A percentile compares a stretch with the other conserved stretches of the same genome.
Evolutionary conservation across 2,797 vertebrate genomes (phyloP).

Genomic region (Amblyopsis hoosieri): DNA sequence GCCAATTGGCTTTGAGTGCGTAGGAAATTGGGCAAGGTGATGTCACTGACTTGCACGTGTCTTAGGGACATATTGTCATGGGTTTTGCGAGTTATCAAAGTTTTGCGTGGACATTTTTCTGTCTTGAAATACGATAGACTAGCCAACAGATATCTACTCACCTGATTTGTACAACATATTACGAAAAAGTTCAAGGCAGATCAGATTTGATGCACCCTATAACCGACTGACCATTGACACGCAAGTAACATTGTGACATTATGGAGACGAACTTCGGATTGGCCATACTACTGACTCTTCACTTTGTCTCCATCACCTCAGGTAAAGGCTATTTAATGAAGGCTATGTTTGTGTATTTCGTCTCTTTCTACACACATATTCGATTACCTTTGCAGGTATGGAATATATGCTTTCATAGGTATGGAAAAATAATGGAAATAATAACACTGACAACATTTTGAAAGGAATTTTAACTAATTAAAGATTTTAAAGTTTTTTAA

Average conservation of each 20-base stretch:
- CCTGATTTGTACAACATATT: slow-evolving; percentile 1
- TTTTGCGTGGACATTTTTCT: slow-evolving; percentile 50
- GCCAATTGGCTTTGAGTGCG: slow-evolving; percentile 8
- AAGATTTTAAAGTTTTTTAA: no score
- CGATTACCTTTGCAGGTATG: slow-evolving; percentile 36
- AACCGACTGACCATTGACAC: slow-evolving; percentile 27
- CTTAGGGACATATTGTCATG: slow-evolving; percentile 43
- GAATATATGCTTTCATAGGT: no score
- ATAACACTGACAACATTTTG: no score
- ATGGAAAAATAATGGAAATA: no score
- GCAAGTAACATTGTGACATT: slow-evolving; percentile 30
- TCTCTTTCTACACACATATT: neutral
- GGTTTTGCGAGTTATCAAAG: slow-evolving; percentile 57
- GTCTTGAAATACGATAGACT: slow-evolving; percentile 30
- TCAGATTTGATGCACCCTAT: slow-evolving; percentile 14
- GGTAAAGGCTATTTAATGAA: slow-evolving; percentile 48
- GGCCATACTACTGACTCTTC: slow-evolving; percentile 54
- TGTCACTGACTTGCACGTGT: slow-evolving; percentile 58
- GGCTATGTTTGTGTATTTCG: neutral
- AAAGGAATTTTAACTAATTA: no score
- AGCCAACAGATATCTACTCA: neutral
- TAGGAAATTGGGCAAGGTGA: slow-evolving; percentile 52
- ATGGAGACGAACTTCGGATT: slow-evolving; percentile 71
- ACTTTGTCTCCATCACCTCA: slow-evolving; percentile 52
- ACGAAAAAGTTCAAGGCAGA: slow-evolving; percentile 1